Conservation (phyloP, 2,797 vertebrate species). For the Gadopsis bispinosus region DNA sequence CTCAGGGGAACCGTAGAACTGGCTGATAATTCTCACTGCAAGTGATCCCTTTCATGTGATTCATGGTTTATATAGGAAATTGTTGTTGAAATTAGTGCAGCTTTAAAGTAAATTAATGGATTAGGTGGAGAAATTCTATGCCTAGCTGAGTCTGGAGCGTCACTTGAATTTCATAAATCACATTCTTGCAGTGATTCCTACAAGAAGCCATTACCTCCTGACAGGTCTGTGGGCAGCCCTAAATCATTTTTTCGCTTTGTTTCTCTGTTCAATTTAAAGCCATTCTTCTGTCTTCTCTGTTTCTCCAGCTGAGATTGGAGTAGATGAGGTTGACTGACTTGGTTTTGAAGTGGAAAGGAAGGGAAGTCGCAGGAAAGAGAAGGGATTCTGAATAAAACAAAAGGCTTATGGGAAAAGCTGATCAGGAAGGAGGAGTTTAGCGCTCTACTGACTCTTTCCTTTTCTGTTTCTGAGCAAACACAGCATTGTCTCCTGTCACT, state of each 20-base stretch:
- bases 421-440: constrained; percentile 37
- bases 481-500: background rate
- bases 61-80: background rate
- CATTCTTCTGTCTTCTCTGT: constrained; percentile 2
- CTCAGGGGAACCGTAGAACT: background rate
- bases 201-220: constrained; percentile 14
- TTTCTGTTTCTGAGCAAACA: constrained; percentile 8
- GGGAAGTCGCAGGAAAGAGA: constrained; percentile 5
- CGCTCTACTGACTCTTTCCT: constrained; percentile 14
- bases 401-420: constrained; percentile 35
- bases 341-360: constrained; percentile 22
- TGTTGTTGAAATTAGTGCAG: background rate
- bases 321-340: constrained; percentile 46
- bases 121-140: background rate
- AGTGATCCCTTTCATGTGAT: background rate
- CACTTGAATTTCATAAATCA: constrained; percentile 1
- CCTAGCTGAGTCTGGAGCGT: background rate
- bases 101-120: background rate
- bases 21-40: background rate
- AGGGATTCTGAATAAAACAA: constrained; percentile 42
- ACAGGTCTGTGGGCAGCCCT: constrained; percentile 16
- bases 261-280: constrained; percentile 45
- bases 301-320: constrained; percentile 32
- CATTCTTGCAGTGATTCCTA: constrained; percentile 4
- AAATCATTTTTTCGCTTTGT: constrained; percentile 36